Percentiles rank a stretch among this genome's conserved stretches.
These are phyloP conservation scores for Aleiodes testaceus DNA, from an alignment of 2,888 invertebrate species.

Conservation along the genomic window DNA sequence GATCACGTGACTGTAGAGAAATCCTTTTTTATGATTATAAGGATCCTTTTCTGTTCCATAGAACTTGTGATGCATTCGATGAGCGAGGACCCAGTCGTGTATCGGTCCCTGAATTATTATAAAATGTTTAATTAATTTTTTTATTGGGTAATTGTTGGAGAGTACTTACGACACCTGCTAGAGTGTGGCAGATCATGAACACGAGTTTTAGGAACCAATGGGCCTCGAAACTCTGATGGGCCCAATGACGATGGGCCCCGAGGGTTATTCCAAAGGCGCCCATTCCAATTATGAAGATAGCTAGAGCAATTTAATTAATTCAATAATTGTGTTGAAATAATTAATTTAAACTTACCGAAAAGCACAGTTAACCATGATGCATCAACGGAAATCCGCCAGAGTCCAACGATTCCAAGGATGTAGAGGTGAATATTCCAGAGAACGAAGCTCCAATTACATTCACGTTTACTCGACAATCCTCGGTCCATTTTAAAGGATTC, in stretches of 20 bases:
- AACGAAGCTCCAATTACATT: constrained; percentile 83
- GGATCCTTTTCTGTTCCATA: constrained; percentile 87
- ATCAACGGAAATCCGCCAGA: constrained; percentile 77
- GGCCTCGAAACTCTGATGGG: constrained; percentile 90
- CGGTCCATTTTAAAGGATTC: constrained; percentile 17
- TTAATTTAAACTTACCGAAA: constrained; percentile 76
- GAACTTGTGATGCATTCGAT: constrained; percentile 87
- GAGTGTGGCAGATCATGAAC: constrained; percentile 87
- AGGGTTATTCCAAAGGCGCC: constrained; percentile 88
- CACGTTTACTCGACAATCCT: constrained; percentile 72
- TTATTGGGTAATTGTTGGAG: not conserved
- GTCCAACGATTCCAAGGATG: constrained; percentile 79
- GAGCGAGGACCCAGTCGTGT: constrained; percentile 88
- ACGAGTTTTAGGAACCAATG: constrained; percentile 80
- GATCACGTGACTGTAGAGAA: constrained; percentile 86
- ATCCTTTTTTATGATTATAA: constrained; percentile 85
- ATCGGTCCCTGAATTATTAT: constrained; percentile 85
- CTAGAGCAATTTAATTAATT: constrained; percentile 73
- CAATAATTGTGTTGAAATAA: no score
- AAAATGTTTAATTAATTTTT: no score
- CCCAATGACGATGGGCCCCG: constrained; percentile 95
- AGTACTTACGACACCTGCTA: constrained; percentile 87
- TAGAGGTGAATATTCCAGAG: constrained; percentile 84
- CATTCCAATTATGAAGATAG: constrained; percentile 77
- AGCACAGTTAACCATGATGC: constrained; percentile 78